Evolutionary conservation across 2,113 vertebrate genomes (phyloP).

Genomic region (Nycticebus coucang): DNA sequence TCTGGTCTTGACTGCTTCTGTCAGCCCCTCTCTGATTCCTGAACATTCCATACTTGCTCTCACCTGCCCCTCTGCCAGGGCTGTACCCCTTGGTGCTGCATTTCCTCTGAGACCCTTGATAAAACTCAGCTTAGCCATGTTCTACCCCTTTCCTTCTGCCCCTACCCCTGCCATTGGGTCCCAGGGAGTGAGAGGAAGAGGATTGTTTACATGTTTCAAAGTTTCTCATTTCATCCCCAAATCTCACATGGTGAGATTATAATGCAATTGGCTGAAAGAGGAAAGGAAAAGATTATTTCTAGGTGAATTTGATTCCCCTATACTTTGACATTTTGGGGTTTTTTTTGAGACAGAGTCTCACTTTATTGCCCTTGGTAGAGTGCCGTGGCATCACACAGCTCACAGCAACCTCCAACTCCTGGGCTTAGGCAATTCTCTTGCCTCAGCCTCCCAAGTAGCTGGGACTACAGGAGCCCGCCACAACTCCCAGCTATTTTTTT

Average conservation of each 20-base stretch:
- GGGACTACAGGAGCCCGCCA: too few relatives aligned
- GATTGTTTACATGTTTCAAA: constrained; percentile 15
- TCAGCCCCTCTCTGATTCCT: not conserved
- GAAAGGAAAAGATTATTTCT: constrained; percentile 25
- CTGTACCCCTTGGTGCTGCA: not conserved
- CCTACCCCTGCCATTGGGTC: not conserved
- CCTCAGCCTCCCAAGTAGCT: too few relatives aligned
- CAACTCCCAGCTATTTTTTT: too few relatives aligned
- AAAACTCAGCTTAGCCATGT: too few relatives aligned
- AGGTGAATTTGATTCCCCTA: not conserved
- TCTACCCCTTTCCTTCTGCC: too few relatives aligned
- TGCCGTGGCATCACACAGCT: too few relatives aligned
- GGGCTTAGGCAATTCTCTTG: too few relatives aligned
- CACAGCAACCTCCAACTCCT: too few relatives aligned
- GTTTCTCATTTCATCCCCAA: constrained; percentile 54
- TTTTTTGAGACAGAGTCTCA: too few relatives aligned
- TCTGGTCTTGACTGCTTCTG: not conserved
- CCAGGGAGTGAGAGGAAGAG: not conserved
- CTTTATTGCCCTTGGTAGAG: too few relatives aligned
- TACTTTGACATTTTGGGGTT: not conserved
- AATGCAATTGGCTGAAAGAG: constrained; percentile 17
- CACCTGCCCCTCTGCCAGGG: not conserved
- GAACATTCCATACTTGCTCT: not conserved
- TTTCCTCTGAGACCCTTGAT: too few relatives aligned
- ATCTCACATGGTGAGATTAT: constrained; percentile 1